Conservation (phyloP, 2,888 invertebrate genomes). For the Caenorhabditis angaria region DNA sequence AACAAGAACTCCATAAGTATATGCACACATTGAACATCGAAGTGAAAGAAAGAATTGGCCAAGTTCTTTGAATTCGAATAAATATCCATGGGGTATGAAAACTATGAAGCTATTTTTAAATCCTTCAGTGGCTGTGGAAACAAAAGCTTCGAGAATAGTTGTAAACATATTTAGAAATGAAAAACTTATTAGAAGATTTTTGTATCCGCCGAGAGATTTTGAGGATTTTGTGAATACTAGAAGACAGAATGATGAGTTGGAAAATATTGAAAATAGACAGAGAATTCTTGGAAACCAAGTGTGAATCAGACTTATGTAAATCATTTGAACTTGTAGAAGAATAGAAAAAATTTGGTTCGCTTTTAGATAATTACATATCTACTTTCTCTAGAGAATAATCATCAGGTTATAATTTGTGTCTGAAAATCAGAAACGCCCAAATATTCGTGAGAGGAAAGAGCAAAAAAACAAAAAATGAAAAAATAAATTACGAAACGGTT, state of each 20-base stretch:
- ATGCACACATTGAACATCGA: slow-evolving; percentile 20
- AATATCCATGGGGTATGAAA: slow-evolving; percentile 16
- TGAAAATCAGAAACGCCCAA: too few species aligned
- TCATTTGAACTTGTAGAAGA: slow-evolving; percentile 3
- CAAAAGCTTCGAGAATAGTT: slow-evolving; percentile 8
- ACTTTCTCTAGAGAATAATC: too few species aligned
- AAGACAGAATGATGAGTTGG: slow-evolving; percentile 11
- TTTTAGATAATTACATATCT: too few species aligned
- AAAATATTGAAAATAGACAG: slow-evolving; percentile 10
- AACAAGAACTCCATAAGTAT: slow-evolving; percentile 13
- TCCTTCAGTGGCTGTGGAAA: slow-evolving; percentile 15
- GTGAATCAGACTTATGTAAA: slow-evolving; percentile 15
- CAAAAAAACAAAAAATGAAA: too few species aligned
- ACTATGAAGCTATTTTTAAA: slow-evolving; percentile 14
- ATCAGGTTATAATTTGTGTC: too few species aligned
- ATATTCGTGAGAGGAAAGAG: too few species aligned
- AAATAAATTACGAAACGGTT: too few species aligned
- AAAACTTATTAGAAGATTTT: slow-evolving; percentile 17
- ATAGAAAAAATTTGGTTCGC: too few species aligned
- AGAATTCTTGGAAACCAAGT: slow-evolving; percentile 14
- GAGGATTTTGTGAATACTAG: slow-evolving; percentile 15
- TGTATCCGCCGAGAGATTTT: slow-evolving; percentile 8
- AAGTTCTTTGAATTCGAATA: background rate
- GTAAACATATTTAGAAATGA: slow-evolving; percentile 10
- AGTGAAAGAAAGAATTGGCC: slow-evolving; percentile 10